Conservation (phyloP, 2,888 invertebrate genomes). For the Acholoe squamosa region DNA sequence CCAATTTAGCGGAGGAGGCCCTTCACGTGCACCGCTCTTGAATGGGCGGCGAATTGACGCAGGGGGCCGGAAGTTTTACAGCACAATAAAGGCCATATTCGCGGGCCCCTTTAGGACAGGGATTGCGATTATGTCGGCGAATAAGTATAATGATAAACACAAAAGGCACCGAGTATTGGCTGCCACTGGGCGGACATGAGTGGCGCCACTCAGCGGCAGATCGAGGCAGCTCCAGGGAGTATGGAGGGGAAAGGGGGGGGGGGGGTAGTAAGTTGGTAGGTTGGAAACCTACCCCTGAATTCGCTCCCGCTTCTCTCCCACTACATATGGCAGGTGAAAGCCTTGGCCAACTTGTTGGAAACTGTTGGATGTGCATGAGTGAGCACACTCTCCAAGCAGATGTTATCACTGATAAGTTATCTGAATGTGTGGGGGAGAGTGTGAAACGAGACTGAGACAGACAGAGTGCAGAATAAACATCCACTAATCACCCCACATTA, state of each 20-base stretch:
- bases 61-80: slow-evolving; percentile 29
- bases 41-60: slow-evolving; percentile 5
- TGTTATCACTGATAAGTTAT: too few relatives aligned
- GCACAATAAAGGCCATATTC: slow-evolving; percentile 50
- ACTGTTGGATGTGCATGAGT: too few relatives aligned
- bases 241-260: neutral
- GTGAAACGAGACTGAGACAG: too few relatives aligned
- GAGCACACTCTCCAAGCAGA: too few relatives aligned
- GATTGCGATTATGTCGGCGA: slow-evolving; percentile 32
- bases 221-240: neutral
- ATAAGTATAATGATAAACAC: slow-evolving; percentile 60
- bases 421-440: too few relatives aligned
- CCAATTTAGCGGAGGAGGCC: slow-evolving; percentile 49
- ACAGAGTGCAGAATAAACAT: too few relatives aligned
- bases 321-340: too few relatives aligned
- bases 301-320: too few relatives aligned
- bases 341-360: too few relatives aligned
- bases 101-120: slow-evolving; percentile 19
- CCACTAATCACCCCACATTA: too few relatives aligned
- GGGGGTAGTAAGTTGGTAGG: too few relatives aligned
- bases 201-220: slow-evolving; percentile 6
- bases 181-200: neutral
- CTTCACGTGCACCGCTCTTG: neutral
- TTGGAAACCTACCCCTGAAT: too few relatives aligned
- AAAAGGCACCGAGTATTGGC: slow-evolving; percentile 40